Percentiles rank a stretch among this genome's conserved stretches.
phyloP scores from a whole-genome alignment of 2,888 invertebrate species.

The Platycnemis pennipes region DNA sequence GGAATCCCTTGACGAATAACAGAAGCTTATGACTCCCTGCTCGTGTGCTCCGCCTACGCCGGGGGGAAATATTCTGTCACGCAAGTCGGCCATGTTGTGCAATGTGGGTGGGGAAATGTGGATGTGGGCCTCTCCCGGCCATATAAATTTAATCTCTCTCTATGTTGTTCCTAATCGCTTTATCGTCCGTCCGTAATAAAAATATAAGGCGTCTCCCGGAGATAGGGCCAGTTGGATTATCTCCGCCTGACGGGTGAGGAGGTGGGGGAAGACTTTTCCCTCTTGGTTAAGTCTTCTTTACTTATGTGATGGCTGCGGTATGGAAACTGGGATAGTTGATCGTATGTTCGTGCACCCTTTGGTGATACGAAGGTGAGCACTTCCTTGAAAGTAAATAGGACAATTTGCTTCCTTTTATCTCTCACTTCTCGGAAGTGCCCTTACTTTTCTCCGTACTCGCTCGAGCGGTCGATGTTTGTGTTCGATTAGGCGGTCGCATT shows the following conservation, averaged over 20 bases:
- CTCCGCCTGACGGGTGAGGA: neutral
- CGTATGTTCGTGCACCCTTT: neutral
- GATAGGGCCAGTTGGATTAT: neutral
- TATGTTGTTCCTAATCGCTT: neutral
- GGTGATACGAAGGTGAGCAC: neutral
- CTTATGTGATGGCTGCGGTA: neutral
- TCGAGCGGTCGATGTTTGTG: too few species aligned
- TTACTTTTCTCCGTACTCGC: too few species aligned
- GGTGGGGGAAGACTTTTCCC: neutral
- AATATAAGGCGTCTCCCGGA: neutral
- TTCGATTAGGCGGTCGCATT: too few species aligned
- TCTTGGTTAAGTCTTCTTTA: neutral
- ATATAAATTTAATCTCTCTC: neutral
- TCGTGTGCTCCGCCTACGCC: neutral
- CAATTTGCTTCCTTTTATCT: too few species aligned
- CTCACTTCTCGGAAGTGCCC: too few species aligned
- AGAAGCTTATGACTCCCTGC: neutral
- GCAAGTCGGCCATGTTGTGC: neutral
- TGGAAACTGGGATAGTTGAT: neutral
- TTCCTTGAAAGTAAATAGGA: too few species aligned
- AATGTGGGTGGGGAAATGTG: neutral
- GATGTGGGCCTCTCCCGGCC: neutral
- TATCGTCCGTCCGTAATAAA: neutral
- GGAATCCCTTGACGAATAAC: neutral
- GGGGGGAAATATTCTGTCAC: conserved; percentile 17